Base-by-base conservation (phyloP, 1,140 invertebrate genomes). In the Dermatophagoides farinae region DNA sequence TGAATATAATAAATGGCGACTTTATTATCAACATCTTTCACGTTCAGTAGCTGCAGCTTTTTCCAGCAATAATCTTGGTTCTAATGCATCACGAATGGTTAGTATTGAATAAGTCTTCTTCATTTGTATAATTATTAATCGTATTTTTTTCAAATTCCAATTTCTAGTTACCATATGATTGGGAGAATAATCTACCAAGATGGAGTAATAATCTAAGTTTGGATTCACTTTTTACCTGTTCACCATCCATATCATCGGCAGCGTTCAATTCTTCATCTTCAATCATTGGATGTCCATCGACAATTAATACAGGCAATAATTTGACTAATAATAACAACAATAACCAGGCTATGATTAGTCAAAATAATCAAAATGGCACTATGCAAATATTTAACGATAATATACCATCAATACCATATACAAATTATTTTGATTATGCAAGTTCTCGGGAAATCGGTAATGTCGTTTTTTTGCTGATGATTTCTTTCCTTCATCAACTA, bases 1-100 rank as follows among this genome's bases (percentile, higher is more conserved):
- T 57, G 95, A 98, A 75, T 99, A 99, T 76, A 96, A 97, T 78
- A 93, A 92, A 84, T 99, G 95, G 95, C 81, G 95, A 49, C 83
- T 88, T 75, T 96, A 46, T 44, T 38, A 62, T 43, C 39, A 41
- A 53, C 14, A 50, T 31, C 31, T 31, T 31, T 31, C 31, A 31
- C 31, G 31, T 31, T 31, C 31, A 31, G 31, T 31, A 4, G 31
- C 31, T 31, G 31, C 31, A 31, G 31, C 8, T 4, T 31, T 31
- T 31, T 31, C 31, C 31, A 31, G 8, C 2, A 4, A 31, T 31
- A 31, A 31, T 31, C 31, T 4, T 31, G 31, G 31, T 31, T 31
- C 31, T 2, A 31, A 31, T 31, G 8, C 2, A 4, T 31, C 31
- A 31, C 31, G 2, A 31, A 31, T 31, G 31, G 31, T 31, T 31